Conservation (phyloP, 2,888 invertebrate genomes). For the Bembecia ichneumoniformis region DNA sequence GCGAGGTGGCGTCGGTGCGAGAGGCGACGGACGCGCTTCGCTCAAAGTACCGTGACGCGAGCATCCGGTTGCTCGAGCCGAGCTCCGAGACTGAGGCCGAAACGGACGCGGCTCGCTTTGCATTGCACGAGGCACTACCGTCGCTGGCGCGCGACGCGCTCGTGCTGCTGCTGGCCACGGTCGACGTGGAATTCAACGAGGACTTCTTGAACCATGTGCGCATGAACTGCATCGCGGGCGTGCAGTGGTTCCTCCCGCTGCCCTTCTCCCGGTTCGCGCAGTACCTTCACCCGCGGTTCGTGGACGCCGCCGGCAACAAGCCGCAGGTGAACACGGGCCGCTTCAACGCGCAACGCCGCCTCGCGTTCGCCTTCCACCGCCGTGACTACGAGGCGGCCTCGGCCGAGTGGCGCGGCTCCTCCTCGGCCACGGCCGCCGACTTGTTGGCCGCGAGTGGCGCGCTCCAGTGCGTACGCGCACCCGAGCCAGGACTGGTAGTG, state of each 20-base stretch:
- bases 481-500: constrained; percentile 80
- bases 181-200: constrained; percentile 78
- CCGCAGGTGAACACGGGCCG: constrained; percentile 78
- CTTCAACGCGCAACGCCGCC: constrained; percentile 81
- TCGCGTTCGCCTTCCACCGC: constrained; percentile 85
- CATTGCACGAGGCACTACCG: constrained; percentile 78
- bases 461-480: constrained; percentile 82
- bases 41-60: constrained; percentile 12
- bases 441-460: constrained; percentile 61
- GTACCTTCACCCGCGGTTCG: constrained; percentile 77
- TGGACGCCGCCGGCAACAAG: constrained; percentile 73
- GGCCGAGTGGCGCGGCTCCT: constrained; percentile 11
- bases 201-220: constrained; percentile 94
- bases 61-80: constrained; percentile 7
- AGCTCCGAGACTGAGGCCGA: constrained; percentile 74
- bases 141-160: constrained; percentile 82
- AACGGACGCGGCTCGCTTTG: constrained; percentile 75
- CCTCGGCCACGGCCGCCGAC: constrained; percentile 13
- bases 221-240: constrained; percentile 92
- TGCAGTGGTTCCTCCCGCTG: constrained; percentile 93
- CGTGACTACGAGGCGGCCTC: constrained; percentile 77
- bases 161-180: constrained; percentile 74
- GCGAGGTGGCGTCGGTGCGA: constrained; percentile 9
- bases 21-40: constrained; percentile 12
- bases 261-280: constrained; percentile 92